phyloP scores from a whole-genome alignment of 2,888 invertebrate species.

The Callyntrura guangdongensis region DNA sequence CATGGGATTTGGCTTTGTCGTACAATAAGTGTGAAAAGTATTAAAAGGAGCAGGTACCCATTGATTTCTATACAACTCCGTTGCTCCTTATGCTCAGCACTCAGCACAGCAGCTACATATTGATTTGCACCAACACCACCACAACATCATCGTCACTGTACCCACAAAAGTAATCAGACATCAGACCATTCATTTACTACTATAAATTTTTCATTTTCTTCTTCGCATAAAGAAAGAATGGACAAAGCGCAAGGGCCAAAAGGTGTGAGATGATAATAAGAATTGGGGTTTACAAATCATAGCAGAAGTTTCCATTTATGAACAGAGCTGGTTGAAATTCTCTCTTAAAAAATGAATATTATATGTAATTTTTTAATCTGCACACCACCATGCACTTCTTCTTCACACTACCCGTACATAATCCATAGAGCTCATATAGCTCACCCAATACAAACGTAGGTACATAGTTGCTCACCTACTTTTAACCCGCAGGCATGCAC shows the following conservation, averaged over 20 bases:
- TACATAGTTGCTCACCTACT: background rate
- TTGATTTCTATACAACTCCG: background rate
- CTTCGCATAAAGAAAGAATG: background rate
- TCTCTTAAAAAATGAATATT: too few species aligned
- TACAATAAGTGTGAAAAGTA: background rate
- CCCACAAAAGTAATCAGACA: too few species aligned
- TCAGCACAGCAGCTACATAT: background rate
- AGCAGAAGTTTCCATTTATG: too few species aligned
- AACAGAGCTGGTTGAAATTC: too few species aligned
- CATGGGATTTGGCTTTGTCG: slow-evolving; percentile 4
- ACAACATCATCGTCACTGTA: background rate
- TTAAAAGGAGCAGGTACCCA: background rate
- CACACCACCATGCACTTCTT: too few species aligned
- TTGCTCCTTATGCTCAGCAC: background rate
- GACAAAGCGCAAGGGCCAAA: background rate
- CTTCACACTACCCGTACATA: background rate
- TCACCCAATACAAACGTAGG: background rate
- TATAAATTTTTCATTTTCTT: slow-evolving; percentile 2
- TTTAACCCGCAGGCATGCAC: slow-evolving; percentile 22
- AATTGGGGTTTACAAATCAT: background rate
- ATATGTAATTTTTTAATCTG: too few species aligned
- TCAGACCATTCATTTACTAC: background rate
- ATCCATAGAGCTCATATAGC: slow-evolving; percentile 1
- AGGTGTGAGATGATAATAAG: slow-evolving; percentile 23
- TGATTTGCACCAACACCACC: slow-evolving; percentile 12